These are phyloP conservation scores for Psittacula echo DNA, from an alignment of 2,797 vertebrate genomes.

Conservation along the genomic window DNA sequence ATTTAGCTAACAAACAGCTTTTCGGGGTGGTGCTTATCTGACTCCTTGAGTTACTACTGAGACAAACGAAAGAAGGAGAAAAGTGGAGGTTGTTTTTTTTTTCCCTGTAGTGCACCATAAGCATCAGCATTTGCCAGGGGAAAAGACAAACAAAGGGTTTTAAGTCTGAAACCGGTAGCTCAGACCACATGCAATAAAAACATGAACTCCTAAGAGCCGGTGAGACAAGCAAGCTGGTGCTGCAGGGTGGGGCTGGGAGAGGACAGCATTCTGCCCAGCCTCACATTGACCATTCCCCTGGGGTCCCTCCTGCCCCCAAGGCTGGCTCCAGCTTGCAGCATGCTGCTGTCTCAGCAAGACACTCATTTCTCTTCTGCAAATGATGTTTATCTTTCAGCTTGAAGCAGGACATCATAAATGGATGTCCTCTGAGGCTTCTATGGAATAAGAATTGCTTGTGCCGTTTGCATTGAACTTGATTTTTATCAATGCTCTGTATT, in stretches of 20 bases:
- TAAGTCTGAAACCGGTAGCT: not conserved
- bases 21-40: not conserved
- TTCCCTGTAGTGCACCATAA: not conserved
- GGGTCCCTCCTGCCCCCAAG: not conserved
- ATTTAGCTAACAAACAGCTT: not conserved
- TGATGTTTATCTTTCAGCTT: not conserved
- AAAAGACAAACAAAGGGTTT: not conserved
- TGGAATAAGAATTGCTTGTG: not conserved
- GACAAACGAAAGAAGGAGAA: not conserved
- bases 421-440: not conserved
- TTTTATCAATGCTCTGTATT: not conserved
- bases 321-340: not conserved
- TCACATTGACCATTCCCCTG: fast-evolving
- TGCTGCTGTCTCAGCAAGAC: not conserved
- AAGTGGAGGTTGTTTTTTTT: not conserved
- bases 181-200: not conserved
- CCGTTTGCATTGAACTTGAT: not conserved
- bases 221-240: not conserved
- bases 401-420: not conserved
- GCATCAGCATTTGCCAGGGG: not conserved
- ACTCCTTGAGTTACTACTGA: not conserved
- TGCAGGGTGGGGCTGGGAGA: not conserved
- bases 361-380: not conserved
- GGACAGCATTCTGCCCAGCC: not conserved
- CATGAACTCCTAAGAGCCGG: fast-evolving